phyloP scores from a whole-genome alignment of 2,888 invertebrate genomes.

The Muscina levida region DNA sequence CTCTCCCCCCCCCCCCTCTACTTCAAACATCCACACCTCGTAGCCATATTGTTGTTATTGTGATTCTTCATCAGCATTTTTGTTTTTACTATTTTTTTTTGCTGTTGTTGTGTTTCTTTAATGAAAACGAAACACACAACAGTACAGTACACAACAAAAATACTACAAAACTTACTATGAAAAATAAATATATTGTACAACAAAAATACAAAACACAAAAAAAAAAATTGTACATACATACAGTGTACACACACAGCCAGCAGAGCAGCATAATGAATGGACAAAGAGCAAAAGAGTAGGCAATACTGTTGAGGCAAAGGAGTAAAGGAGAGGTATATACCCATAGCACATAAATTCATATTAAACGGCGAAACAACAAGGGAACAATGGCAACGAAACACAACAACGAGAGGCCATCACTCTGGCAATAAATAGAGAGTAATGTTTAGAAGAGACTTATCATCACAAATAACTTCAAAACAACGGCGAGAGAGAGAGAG shows the following conservation, averaged over 20 bases:
- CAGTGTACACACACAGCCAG: no score
- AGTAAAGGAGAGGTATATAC: not conserved
- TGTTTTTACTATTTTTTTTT: no score
- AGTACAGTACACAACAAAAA: slow-evolving; percentile 69
- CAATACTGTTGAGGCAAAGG: not conserved
- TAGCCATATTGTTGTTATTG: slow-evolving; percentile 6
- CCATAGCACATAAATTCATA: not conserved
- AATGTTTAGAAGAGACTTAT: no score
- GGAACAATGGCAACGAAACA: not conserved
- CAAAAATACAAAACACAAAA: slow-evolving; percentile 52
- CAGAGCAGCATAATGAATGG: slow-evolving; percentile 52
- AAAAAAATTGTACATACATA: slow-evolving; percentile 38
- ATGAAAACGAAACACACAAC: slow-evolving; percentile 56
- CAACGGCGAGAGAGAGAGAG: not conserved
- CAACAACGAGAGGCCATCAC: no score
- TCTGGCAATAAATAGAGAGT: no score
- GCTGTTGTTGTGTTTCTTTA: no score
- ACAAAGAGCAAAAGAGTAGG: slow-evolving; percentile 36
- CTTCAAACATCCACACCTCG: no score
- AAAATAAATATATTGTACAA: slow-evolving; percentile 38
- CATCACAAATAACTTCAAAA: no score
- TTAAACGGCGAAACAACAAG: not conserved
- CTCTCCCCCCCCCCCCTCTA: no score
- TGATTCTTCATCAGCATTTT: slow-evolving; percentile 8
- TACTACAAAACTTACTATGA: slow-evolving; percentile 66